phyloP scores from a whole-genome alignment of 2,797 vertebrate species.

The Coracias cyanogaster region DNA sequence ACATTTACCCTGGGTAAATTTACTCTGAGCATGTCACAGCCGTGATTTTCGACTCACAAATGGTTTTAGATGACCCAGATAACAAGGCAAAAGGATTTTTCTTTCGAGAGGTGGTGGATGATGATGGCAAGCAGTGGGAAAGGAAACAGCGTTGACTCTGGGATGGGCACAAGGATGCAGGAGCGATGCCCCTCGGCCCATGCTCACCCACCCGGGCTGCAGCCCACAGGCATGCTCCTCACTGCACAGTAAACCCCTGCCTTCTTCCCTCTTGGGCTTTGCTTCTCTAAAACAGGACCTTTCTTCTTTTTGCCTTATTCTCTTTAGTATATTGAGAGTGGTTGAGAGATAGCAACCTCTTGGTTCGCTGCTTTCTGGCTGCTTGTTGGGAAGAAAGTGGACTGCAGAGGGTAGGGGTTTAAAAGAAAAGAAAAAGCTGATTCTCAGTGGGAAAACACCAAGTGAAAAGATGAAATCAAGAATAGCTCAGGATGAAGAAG shows the following conservation, averaged over 20 bases:
- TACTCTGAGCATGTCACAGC: neutral
- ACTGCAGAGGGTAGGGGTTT: neutral
- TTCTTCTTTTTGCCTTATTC: neutral
- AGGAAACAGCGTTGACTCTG: neutral
- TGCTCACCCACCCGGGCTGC: neutral
- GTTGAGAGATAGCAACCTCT: neutral
- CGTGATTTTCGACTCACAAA: neutral
- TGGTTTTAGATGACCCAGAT: neutral
- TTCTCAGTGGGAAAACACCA: neutral
- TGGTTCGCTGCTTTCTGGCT: neutral
- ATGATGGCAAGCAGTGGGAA: neutral
- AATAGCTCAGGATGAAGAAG: neutral
- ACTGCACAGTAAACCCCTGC: neutral
- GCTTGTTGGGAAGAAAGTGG: neutral
- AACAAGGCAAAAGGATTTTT: neutral
- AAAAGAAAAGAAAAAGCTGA: neutral
- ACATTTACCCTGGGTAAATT: neutral
- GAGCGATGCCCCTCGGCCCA: accelerated
- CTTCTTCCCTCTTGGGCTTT: neutral
- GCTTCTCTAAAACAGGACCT: neutral
- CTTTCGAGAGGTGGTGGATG: neutral
- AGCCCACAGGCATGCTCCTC: accelerated
- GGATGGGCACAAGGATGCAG: neutral
- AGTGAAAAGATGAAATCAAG: neutral
- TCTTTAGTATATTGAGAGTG: neutral